These are phyloP conservation scores for Potamilus streckersoni DNA, from an alignment of 1,140 invertebrate species.

Conservation along the genomic window DNA sequence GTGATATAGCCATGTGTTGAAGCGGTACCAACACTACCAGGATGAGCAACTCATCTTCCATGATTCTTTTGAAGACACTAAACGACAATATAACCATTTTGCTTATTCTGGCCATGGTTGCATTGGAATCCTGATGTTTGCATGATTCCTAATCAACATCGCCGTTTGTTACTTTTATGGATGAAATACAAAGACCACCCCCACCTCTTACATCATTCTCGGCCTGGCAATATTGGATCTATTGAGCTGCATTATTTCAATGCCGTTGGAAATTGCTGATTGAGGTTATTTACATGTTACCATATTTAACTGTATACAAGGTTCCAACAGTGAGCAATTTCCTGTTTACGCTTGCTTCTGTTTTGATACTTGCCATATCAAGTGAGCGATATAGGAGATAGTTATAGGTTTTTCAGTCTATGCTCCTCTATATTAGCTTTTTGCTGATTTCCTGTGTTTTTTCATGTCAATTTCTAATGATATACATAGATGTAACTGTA, in stretches of 20 bases:
- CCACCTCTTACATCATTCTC: slow-evolving; percentile 35
- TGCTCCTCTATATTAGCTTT: background rate
- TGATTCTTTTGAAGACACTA: slow-evolving; percentile 4
- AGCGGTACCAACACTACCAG: too few species aligned
- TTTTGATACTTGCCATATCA: slow-evolving; percentile 37
- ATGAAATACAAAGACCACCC: slow-evolving; percentile 22
- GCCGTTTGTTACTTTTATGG: slow-evolving; percentile 43
- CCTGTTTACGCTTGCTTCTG: slow-evolving; percentile 35
- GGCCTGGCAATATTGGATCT: slow-evolving; percentile 36
- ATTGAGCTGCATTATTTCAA: slow-evolving; percentile 38
- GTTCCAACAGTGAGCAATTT: slow-evolving; percentile 35
- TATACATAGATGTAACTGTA: too few species aligned
- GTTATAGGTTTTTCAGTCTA: background rate
- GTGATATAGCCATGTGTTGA: too few species aligned
- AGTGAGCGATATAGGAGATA: slow-evolving; percentile 31
- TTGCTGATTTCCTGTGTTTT: background rate
- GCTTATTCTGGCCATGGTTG: slow-evolving; percentile 28
- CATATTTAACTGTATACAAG: slow-evolving; percentile 28
- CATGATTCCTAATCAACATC: slow-evolving; percentile 43
- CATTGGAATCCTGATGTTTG: slow-evolving; percentile 30
- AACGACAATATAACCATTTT: slow-evolving; percentile 31
- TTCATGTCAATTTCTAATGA: background rate
- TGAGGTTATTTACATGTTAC: slow-evolving; percentile 35
- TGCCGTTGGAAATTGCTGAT: slow-evolving; percentile 39
- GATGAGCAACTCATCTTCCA: too few species aligned